Evolutionary conservation across 2,888 invertebrate species (phyloP).

Genomic region (Phanerotoma sp.): DNA sequence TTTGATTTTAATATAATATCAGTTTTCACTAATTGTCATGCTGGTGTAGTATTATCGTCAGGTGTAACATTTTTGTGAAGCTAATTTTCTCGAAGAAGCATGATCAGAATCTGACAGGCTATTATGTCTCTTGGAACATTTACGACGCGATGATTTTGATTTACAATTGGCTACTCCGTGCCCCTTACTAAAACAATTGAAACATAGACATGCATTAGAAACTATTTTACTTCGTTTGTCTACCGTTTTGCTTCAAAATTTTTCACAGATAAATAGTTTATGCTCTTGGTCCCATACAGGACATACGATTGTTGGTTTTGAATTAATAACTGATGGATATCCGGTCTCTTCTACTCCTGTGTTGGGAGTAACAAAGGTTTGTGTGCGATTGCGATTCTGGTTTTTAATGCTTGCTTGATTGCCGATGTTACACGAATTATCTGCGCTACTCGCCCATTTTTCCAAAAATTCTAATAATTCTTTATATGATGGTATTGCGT

Average conservation of each 20-base stretch:
- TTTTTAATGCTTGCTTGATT: background rate
- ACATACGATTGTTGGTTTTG: background rate
- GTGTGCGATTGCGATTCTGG: background rate
- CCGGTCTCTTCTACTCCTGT: background rate
- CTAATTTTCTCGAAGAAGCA: background rate
- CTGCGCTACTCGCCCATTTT: conserved; percentile 12
- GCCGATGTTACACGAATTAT: background rate
- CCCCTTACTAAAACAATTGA: background rate
- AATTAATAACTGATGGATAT: background rate
- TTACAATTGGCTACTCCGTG: background rate
- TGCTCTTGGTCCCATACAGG: conserved; percentile 1
- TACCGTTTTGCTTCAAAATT: background rate
- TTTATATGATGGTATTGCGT: background rate
- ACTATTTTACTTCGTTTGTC: background rate
- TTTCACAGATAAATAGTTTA: background rate
- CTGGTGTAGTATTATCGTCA: background rate
- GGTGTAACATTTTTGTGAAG: background rate
- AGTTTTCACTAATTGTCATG: background rate
- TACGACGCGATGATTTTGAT: background rate
- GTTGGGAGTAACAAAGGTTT: background rate
- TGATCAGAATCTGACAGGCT: background rate
- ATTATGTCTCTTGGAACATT: conserved; percentile 1
- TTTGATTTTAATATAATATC: background rate
- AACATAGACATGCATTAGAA: background rate
- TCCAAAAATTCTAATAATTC: conserved; percentile 10